Conservation (phyloP, 1,140 invertebrate species). For the Stegodyphus dumicola region DNA sequence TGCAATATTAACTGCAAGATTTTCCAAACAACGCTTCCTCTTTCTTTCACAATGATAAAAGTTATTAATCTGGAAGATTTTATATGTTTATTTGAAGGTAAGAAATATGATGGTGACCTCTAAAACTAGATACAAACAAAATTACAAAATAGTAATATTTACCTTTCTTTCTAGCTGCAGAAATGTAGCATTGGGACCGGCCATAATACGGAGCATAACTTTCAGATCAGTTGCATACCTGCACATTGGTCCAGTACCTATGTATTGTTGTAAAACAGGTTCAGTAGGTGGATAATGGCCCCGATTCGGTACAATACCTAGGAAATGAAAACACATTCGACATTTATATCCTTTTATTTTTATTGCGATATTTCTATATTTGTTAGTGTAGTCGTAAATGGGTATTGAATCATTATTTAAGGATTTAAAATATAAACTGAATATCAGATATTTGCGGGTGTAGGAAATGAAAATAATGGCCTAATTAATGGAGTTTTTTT, state of each 20-base stretch:
- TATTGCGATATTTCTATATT: neutral
- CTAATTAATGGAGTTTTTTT: too few species aligned
- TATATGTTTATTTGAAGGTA: too few species aligned
- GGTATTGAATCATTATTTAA: too few species aligned
- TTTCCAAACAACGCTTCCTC: too few species aligned
- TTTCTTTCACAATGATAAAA: too few species aligned
- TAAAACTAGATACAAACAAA: neutral
- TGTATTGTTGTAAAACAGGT: conserved; percentile 61
- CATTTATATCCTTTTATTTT: neutral
- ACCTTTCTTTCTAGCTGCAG: conserved; percentile 47
- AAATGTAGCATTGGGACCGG: conserved; percentile 28
- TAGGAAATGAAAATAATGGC: neutral
- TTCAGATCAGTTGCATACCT: conserved; percentile 70
- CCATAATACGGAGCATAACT: conserved; percentile 65
- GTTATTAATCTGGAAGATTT: too few species aligned
- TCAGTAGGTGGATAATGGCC: conserved; percentile 70
- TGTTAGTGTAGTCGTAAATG: neutral
- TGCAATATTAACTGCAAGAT: too few species aligned
- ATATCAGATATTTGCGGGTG: neutral
- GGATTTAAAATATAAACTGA: too few species aligned
- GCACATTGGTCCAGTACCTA: conserved; percentile 71
- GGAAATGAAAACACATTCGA: neutral
- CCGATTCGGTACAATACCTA: conserved; percentile 54
- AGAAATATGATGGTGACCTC: too few species aligned
- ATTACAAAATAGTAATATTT: neutral